A percentile compares a stretch with the other conserved stretches of the same genome.
Conservation (phyloP, 2,888 invertebrate genomes). For the Synergus itoensis region DNA sequence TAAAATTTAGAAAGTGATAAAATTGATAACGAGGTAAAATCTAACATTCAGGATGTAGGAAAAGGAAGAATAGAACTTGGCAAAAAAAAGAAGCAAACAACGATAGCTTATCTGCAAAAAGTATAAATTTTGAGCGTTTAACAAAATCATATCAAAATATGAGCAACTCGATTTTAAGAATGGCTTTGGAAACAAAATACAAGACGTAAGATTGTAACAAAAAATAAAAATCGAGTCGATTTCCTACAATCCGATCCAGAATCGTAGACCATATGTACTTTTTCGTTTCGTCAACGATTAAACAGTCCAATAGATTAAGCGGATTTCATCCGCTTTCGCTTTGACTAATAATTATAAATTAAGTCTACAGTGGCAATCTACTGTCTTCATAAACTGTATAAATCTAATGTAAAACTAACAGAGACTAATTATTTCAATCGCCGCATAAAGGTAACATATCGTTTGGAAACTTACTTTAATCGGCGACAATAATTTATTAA, state of each 20-base stretch:
- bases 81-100: constrained; percentile 8
- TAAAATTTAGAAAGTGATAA: constrained; percentile 30
- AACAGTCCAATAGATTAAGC: constrained; percentile 67
- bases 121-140: constrained; percentile 56
- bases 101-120: constrained; percentile 26
- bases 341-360: constrained; percentile 63
- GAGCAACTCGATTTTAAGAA: constrained; percentile 64
- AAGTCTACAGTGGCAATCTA: constrained; percentile 60
- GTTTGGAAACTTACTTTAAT: constrained; percentile 44
- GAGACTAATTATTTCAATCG: constrained; percentile 55
- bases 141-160: constrained; percentile 75
- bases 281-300: constrained; percentile 74
- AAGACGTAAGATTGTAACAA: constrained; percentile 66
- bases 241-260: constrained; percentile 71
- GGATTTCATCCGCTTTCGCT: constrained; percentile 52
- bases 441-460: constrained; percentile 56
- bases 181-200: constrained; percentile 61
- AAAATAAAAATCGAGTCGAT: constrained; percentile 70
- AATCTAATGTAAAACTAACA: constrained; percentile 68
- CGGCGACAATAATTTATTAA: constrained; percentile 14
- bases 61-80: constrained; percentile 16
- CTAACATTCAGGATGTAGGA: constrained; percentile 17
- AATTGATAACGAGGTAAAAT: constrained; percentile 37
- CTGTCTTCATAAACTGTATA: constrained; percentile 59
- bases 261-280: constrained; percentile 73